These are phyloP conservation scores for Diadromus collaris DNA, from an alignment of 2,888 invertebrate genomes.

Conservation along the genomic window DNA sequence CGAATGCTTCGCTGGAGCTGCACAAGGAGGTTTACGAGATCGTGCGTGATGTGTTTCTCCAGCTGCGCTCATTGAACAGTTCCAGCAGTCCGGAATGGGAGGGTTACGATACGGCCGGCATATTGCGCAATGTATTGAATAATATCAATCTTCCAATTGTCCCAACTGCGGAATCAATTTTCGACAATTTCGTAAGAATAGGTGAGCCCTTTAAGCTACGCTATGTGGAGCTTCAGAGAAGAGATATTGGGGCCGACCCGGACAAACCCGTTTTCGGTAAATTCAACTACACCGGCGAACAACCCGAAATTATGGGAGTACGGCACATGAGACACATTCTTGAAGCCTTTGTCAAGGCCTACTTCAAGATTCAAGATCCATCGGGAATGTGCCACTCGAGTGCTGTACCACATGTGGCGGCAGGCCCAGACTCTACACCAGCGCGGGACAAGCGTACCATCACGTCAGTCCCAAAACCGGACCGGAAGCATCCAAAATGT, in stretches of 20 bases:
- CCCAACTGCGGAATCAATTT: background rate
- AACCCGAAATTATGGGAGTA: background rate
- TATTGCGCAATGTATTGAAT: background rate
- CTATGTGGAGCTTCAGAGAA: background rate
- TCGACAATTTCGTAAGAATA: background rate
- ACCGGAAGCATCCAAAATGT: background rate
- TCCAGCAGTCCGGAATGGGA: background rate
- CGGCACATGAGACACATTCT: conserved; percentile 35
- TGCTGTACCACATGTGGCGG: background rate
- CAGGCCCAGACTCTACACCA: background rate
- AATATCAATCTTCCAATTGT: background rate
- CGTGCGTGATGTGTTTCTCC: background rate
- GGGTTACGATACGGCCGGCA: background rate
- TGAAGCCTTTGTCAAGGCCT: conserved; percentile 7
- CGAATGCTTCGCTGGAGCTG: background rate
- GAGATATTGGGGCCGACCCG: background rate
- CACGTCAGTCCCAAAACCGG: background rate
- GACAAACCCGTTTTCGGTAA: background rate
- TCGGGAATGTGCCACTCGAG: background rate
- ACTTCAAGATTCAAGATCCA: conserved; percentile 18
- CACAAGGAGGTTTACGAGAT: background rate
- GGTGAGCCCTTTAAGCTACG: background rate
- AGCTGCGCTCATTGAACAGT: background rate
- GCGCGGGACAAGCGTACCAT: background rate
- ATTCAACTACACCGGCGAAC: background rate